Evolutionary conservation across 2,113 vertebrate species (phyloP).

Genomic region (Erpornis zantholeuca): DNA sequence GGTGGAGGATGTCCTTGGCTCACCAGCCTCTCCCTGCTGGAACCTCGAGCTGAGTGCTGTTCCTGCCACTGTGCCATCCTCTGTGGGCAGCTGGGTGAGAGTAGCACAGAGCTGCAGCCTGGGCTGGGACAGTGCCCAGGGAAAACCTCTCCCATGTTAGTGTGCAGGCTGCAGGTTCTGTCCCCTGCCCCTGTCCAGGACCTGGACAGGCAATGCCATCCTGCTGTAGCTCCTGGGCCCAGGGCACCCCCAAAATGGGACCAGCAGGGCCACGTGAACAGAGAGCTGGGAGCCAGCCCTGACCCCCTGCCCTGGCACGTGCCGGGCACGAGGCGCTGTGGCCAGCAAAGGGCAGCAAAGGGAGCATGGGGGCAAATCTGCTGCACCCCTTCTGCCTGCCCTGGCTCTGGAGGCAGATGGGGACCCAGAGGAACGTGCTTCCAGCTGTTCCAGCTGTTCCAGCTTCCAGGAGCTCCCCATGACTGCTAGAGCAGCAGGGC

Average conservation of each 20-base stretch:
- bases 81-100: neutral
- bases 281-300: neutral
- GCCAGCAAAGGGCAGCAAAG: neutral
- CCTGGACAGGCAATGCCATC: neutral
- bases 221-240: neutral
- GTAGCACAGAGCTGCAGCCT: neutral
- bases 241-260: neutral
- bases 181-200: neutral
- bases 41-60: neutral
- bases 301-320: neutral
- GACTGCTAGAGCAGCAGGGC: neutral
- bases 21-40: neutral
- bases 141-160: neutral
- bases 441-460: neutral
- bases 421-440: neutral
- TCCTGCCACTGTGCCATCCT: neutral
- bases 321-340: neutral
- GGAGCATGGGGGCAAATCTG: neutral
- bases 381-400: neutral
- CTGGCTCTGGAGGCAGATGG: neutral
- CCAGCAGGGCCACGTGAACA: neutral
- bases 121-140: neutral
- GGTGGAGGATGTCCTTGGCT: neutral
- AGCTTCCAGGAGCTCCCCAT: neutral
- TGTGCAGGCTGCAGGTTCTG: neutral